phyloP scores from a whole-genome alignment of 2,113 vertebrate genomes.

The Leucopsar rothschildi region DNA sequence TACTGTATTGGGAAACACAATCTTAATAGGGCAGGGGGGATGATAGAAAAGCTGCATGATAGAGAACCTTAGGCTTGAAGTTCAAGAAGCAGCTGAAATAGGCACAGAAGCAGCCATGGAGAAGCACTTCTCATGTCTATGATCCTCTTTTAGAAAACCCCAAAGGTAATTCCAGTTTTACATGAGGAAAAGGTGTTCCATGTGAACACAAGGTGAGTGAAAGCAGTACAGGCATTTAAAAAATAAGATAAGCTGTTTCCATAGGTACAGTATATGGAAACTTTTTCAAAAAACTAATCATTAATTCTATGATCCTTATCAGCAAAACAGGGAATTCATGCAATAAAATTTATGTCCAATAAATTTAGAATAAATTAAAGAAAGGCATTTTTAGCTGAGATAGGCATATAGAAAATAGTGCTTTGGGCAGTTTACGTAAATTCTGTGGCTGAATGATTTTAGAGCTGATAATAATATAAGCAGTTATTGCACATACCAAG shows the following conservation, averaged over 20 bases:
- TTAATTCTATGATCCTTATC: background rate
- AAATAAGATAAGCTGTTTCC: background rate
- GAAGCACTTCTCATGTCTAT: background rate
- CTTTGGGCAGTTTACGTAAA: background rate
- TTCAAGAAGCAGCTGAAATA: background rate
- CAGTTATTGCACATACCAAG: background rate
- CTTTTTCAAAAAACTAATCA: background rate
- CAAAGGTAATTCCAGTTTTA: background rate
- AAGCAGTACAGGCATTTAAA: background rate
- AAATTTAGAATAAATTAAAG: background rate
- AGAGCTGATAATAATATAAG: background rate
- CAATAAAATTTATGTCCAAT: background rate
- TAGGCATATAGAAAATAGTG: background rate
- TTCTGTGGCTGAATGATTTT: slow-evolving; percentile 30
- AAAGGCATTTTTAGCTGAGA: background rate
- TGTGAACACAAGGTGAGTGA: background rate
- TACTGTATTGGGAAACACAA: background rate
- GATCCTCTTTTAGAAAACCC: background rate
- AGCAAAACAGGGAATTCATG: background rate
- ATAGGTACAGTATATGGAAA: background rate
- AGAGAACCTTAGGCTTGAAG: background rate
- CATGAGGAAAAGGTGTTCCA: background rate
- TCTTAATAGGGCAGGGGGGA: background rate
- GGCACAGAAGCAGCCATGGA: background rate
- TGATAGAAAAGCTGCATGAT: background rate